Evolutionary conservation across 2,888 invertebrate genomes (phyloP).

Genomic region (Dynastes grantii): DNA sequence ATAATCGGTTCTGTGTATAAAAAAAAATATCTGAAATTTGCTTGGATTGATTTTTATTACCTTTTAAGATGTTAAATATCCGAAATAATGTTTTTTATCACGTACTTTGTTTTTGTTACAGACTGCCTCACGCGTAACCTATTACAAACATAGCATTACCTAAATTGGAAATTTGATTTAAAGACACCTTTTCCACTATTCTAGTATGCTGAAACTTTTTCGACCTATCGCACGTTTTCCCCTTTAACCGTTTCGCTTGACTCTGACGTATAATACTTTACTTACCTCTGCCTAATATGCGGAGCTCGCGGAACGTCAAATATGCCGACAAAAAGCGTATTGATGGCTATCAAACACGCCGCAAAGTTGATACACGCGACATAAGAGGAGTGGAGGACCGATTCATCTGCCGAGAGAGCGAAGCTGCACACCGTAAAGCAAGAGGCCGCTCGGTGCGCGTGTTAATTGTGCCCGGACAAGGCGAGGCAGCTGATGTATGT

Average conservation of each 20-base stretch:
- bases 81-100: too few species aligned
- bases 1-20: too few species aligned
- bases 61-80: too few species aligned
- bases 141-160: too few species aligned
- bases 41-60: too few species aligned
- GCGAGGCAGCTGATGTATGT: neutral
- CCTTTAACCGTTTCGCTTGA: neutral
- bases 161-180: too few species aligned
- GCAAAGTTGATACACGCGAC: constrained; percentile 55
- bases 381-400: constrained; percentile 55
- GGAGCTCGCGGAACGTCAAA: constrained; percentile 51
- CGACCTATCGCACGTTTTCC: too few species aligned
- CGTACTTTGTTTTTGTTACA: too few species aligned
- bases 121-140: too few species aligned
- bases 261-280: neutral
- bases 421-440: constrained; percentile 57
- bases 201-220: too few species aligned
- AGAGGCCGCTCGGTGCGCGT: constrained; percentile 57
- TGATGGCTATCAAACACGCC: constrained; percentile 58
- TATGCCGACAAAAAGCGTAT: constrained; percentile 55
- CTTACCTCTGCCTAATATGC: neutral
- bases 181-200: too few species aligned
- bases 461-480: constrained; percentile 59
- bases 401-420: constrained; percentile 46
- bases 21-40: too few species aligned